These are phyloP conservation scores for Drosophila koepferae DNA, from an alignment of 2,888 invertebrate species.

Conservation along the genomic window DNA sequence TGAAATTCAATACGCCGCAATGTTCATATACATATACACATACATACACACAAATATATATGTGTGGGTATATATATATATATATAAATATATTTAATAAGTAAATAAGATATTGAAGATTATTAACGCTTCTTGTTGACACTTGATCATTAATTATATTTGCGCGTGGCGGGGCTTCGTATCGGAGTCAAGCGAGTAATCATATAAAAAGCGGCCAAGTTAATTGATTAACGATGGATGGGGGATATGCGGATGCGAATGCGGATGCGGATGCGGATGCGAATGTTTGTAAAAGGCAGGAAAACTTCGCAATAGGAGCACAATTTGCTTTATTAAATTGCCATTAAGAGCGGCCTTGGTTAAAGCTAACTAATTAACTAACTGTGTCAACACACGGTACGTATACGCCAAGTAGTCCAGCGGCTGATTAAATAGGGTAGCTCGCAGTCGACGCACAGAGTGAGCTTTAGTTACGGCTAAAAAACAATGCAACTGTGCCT, in stretches of 20 bases:
- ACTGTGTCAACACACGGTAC: conserved; percentile 45
- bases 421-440: conserved; percentile 39
- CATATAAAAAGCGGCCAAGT: conserved; percentile 64
- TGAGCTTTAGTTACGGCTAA: background rate
- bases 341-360: conserved; percentile 42
- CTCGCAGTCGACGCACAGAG: conserved; percentile 18
- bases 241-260: conserved; percentile 6
- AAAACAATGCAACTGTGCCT: conserved; percentile 31
- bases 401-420: conserved; percentile 37
- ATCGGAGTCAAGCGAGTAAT: conserved; percentile 48
- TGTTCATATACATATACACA: background rate
- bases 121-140: conserved; percentile 57
- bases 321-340: conserved; percentile 77
- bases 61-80: background rate
- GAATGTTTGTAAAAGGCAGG: conserved; percentile 28
- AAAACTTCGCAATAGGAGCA: conserved; percentile 53
- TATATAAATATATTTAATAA: background rate
- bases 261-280: conserved; percentile 16
- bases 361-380: conserved; percentile 2
- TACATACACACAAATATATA: background rate
- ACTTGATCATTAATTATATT: conserved; percentile 78
- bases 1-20: conserved; percentile 53
- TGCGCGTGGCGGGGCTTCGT: conserved; percentile 49
- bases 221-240: conserved; percentile 69
- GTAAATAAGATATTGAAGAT: conserved; percentile 58